A percentile compares a stretch with the other conserved stretches of the same genome.
phyloP scores from a whole-genome alignment of 2,888 invertebrate genomes.

The Elmis aenea region DNA sequence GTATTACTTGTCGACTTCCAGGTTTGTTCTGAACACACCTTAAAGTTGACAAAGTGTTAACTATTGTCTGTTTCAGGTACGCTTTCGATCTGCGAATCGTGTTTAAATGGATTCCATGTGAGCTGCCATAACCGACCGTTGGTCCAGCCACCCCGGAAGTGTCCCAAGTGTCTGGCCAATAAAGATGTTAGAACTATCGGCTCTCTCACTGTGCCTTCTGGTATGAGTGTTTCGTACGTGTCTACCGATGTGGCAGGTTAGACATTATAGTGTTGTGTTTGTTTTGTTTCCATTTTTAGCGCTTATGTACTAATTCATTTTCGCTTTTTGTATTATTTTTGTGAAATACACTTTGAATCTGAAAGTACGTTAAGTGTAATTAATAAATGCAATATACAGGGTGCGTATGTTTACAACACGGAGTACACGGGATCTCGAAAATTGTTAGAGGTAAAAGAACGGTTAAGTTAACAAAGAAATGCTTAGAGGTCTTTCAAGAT shows the following conservation, averaged over 20 bases:
- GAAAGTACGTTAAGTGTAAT: no score
- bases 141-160: conserved; percentile 45
- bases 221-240: conserved; percentile 40
- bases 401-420: no score
- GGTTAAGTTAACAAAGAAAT: no score
- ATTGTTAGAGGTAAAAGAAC: no score
- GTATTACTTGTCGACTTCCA: conserved; percentile 49
- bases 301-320: not conserved
- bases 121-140: conserved; percentile 50
- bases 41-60: not conserved
- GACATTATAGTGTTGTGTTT: conserved; percentile 7
- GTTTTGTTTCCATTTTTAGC: not conserved
- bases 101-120: conserved; percentile 50
- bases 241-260: conserved; percentile 40
- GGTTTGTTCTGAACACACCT: conserved; percentile 44
- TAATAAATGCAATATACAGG: no score
- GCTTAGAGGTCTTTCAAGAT: no score
- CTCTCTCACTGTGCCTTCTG: conserved; percentile 38
- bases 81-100: conserved; percentile 49
- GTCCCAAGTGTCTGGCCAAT: conserved; percentile 47
- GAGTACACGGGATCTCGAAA: no score
- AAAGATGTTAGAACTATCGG: conserved; percentile 39
- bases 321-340: conserved; percentile 1
- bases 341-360: not conserved
- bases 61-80: conserved; percentile 37